Evolutionary conservation across 2,113 vertebrate species (phyloP), one percentile per base, ranked within the genome.

Genomic region (Cryptotis parvus): DNA sequence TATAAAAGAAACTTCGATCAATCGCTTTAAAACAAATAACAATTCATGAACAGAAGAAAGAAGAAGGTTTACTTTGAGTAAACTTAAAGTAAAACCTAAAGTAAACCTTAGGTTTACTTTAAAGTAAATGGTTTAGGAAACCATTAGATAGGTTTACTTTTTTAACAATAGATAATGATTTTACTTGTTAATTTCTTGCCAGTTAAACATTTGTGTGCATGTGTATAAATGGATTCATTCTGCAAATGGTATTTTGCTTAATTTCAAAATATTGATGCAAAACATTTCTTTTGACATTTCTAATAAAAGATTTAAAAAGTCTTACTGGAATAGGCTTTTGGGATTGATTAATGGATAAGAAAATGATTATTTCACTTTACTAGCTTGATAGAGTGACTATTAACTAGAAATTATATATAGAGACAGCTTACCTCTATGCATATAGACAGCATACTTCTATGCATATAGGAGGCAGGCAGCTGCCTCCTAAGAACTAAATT

Each of bases 201-300:
- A 49, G 45, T 49, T 49, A 14, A 49, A 49, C 45, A 49, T 49
- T 49, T 49, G 45, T 49, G 45, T 49, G 45, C 5, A 14, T 49
- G 9, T 49, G 45, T 49, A 49, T 49, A 49, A 49, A 49, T 49
- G 45, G 45, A 49, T 49, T 49, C 14, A 49, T 61, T 61, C 58
- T 61, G 58, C 58, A 61, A 26, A 68, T 90, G 68, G 35, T 2
- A 63, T 55, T 87, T 77, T 87, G 12, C 27, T 65, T 94, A 29
- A 49, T 49, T 49, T 14, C 31, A 79, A 69, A 92, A 14, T 75
- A 12, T 58, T 80, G n/a, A 79, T n/a, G 33, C 3, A 92, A 1
- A 15, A 78, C 78, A 79, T 70, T 87, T n/a, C 45, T 94, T n/a
- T 82, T 29, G 58, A 58, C 31, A 31, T 92, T 65, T 43, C 39